phyloP scores from a whole-genome alignment of 1,140 invertebrate genomes.

The Eumeta japonica region DNA sequence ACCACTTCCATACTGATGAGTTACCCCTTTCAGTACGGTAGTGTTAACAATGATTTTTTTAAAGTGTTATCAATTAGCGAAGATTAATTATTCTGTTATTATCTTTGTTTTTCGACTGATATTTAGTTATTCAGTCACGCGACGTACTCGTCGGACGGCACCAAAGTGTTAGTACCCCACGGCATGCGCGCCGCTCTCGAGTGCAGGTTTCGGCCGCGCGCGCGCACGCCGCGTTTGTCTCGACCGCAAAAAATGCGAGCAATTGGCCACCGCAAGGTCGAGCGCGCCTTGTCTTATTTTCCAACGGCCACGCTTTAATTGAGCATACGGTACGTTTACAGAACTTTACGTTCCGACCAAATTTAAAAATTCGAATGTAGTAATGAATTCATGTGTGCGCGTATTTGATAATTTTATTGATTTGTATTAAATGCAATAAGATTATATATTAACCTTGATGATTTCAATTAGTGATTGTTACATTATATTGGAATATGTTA shows the following conservation, averaged over 20 bases:
- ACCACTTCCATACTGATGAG: no score
- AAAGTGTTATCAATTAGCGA: conserved; percentile 34
- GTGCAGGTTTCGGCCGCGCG: no score
- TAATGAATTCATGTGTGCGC: no score
- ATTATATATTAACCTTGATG: background rate
- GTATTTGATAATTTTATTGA: no score
- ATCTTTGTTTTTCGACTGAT: background rate
- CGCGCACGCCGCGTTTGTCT: no score
- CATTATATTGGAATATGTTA: no score
- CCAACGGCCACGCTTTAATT: conserved; percentile 28
- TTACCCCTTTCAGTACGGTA: no score
- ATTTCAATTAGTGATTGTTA: no score
- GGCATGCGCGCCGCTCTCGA: background rate
- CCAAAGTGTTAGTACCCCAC: background rate
- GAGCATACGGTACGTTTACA: conserved; percentile 7
- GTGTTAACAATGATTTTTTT: conserved; percentile 9
- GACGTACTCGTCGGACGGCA: background rate
- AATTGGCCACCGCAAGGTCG: conserved; percentile 36
- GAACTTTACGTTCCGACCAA: background rate
- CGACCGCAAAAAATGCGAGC: conserved; percentile 43
- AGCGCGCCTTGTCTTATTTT: conserved; percentile 24
- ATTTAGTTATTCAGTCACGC: background rate
- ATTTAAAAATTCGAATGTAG: background rate
- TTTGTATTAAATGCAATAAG: no score
- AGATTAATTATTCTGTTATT: no score